phyloP scores from a whole-genome alignment of 2,113 vertebrate species.

The Ailuropoda melanoleuca region DNA sequence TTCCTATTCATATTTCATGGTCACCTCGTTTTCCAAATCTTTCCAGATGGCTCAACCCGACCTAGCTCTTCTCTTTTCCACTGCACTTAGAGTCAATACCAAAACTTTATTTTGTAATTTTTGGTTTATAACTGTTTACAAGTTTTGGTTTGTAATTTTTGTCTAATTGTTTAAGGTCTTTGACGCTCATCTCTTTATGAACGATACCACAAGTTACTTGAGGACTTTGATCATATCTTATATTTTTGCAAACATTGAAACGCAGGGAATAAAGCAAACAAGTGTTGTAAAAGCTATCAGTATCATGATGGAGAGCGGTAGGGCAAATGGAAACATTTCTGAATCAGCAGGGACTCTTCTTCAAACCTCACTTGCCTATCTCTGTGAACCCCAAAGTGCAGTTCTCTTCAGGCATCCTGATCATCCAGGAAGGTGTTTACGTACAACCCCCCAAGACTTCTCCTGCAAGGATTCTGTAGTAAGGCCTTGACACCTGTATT shows the following conservation, averaged over 20 bases:
- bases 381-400: not conserved
- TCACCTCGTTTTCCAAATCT: not conserved
- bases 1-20: not conserved
- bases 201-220: slow-evolving; percentile 1
- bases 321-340: slow-evolving; percentile 30
- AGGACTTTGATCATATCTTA: not conserved
- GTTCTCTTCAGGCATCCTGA: not conserved
- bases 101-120: not conserved
- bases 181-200: not conserved
- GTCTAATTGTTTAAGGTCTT: not conserved
- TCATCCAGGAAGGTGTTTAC: not conserved
- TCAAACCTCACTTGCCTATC: not conserved
- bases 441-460: not conserved
- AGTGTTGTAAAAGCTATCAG: slow-evolving; percentile 18
- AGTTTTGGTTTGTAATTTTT: not conserved
- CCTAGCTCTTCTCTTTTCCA: not conserved
- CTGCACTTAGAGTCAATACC: not conserved
- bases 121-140: not conserved
- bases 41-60: rapidly evolving
- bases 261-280: not conserved
- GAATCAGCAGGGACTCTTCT: slow-evolving; percentile 29
- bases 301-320: slow-evolving; percentile 6
- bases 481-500: not conserved
- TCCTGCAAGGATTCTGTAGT: not conserved
- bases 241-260: slow-evolving; percentile 41